These are phyloP conservation scores for Oceanodroma tethys DNA, from an alignment of 2,113 vertebrate genomes.

Conservation along the genomic window DNA sequence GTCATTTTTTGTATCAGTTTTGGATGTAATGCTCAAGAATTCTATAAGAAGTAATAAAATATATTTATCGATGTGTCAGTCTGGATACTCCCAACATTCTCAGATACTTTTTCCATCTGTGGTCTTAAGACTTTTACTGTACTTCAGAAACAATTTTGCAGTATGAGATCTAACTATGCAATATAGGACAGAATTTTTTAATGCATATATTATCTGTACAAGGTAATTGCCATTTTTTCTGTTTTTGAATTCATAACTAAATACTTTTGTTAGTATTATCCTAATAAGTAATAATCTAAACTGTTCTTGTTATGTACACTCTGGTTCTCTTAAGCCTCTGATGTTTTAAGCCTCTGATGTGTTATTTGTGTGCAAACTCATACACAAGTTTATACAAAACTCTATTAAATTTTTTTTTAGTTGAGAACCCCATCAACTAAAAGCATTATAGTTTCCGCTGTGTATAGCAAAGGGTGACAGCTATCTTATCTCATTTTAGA, in stretches of 20 bases:
- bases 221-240: neutral
- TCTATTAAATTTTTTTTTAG: neutral
- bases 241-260: neutral
- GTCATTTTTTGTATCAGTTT: neutral
- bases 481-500: neutral
- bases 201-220: neutral
- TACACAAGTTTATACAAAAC: neutral
- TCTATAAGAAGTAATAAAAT: neutral
- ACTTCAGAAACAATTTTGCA: neutral
- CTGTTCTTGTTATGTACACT: neutral
- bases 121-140: neutral
- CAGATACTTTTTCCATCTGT: neutral
- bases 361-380: neutral
- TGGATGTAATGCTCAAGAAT: neutral
- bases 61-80: neutral
- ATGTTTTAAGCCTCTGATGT: neutral
- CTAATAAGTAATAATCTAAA: neutral
- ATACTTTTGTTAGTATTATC: neutral
- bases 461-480: neutral
- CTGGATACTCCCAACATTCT: neutral
- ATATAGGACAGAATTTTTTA: neutral
- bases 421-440: neutral
- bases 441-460: neutral
- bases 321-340: neutral
- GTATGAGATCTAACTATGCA: neutral